phyloP scores from a whole-genome alignment of 2,113 vertebrate species.

The Marmota flaviventris region DNA sequence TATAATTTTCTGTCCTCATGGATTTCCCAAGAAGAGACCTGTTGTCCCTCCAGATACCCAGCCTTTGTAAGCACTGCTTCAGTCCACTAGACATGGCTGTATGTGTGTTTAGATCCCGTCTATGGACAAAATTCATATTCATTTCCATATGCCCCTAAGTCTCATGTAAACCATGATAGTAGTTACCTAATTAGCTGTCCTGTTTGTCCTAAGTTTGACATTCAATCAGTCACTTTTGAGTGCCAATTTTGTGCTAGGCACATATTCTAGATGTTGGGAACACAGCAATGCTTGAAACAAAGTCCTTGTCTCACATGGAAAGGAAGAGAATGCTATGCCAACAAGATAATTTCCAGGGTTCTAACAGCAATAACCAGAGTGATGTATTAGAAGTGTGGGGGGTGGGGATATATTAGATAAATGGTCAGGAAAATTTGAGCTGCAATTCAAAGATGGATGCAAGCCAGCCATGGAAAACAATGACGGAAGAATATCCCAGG shows the following conservation, averaged over 20 bases:
- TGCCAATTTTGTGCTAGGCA: background rate
- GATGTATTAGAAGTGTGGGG: background rate
- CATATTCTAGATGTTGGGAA: background rate
- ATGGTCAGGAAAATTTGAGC: background rate
- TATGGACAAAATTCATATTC: background rate
- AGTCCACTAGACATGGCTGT: background rate
- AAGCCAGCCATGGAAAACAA: background rate
- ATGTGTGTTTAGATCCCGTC: background rate
- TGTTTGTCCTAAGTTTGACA: background rate
- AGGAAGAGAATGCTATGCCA: background rate
- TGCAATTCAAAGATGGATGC: conserved; percentile 46
- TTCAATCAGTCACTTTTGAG: background rate
- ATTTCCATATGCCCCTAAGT: conserved; percentile 29
- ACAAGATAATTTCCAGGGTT: background rate
- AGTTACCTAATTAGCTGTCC: background rate
- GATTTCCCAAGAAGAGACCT: conserved; percentile 27
- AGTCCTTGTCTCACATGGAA: background rate
- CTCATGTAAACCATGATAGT: background rate
- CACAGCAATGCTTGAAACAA: background rate
- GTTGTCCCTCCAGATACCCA: background rate
- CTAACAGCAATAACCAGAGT: background rate
- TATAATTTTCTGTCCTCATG: background rate
- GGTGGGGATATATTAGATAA: background rate
- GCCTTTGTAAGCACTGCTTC: background rate
- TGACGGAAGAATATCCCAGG: background rate